Evolutionary conservation across 2,888 invertebrate genomes (phyloP).

Genomic region (Choristoneura rosaceana): DNA sequence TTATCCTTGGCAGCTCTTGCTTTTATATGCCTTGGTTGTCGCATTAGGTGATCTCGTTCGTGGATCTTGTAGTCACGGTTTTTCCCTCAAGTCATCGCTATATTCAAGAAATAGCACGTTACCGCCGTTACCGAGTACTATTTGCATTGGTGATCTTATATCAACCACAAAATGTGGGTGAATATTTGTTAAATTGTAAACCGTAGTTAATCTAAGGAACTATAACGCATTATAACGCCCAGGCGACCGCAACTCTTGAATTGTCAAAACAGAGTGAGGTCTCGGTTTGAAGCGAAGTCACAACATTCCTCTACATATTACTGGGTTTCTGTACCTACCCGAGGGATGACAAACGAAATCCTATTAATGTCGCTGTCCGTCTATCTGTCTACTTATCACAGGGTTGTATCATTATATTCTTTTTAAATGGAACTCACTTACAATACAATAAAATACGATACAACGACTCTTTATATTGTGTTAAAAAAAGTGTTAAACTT

Average conservation of each 20-base stretch:
- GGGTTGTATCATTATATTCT: too few species aligned
- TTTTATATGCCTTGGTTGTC: background rate
- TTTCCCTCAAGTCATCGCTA: background rate
- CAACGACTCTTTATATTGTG: too few species aligned
- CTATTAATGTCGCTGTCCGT: too few species aligned
- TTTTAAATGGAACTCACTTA: too few species aligned
- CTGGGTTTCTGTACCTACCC: background rate
- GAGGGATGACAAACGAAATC: too few species aligned
- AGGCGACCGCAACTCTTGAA: background rate
- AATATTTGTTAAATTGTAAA: background rate
- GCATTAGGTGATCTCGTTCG: constrained; percentile 5
- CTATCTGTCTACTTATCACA: too few species aligned
- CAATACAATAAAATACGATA: too few species aligned
- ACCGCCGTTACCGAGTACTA: constrained; percentile 7
- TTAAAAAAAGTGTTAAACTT: too few species aligned
- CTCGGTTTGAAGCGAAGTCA: background rate
- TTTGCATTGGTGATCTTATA: constrained; percentile 24
- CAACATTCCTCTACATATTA: background rate
- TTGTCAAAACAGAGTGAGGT: background rate
- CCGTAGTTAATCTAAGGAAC: background rate
- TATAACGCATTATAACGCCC: background rate
- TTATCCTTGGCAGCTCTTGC: constrained; percentile 5
- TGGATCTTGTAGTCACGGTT: constrained; percentile 10
- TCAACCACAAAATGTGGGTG: constrained; percentile 9
- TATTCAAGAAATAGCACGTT: constrained; percentile 15